Conservation (phyloP, 2,113 vertebrate genomes). For the Austrofundulus limnaeus region DNA sequence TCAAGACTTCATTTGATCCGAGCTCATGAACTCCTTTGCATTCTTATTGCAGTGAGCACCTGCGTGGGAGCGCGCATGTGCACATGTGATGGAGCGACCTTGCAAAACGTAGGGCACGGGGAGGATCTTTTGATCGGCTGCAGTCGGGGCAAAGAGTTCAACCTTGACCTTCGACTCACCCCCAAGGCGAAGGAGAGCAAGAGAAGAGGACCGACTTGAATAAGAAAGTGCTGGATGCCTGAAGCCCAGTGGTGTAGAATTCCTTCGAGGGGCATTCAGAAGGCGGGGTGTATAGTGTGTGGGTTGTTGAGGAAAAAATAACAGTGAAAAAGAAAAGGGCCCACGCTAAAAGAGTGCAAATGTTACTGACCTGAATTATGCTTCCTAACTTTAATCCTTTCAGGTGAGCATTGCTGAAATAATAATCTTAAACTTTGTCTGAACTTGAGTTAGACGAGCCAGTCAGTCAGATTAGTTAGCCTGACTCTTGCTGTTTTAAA, state of each 20-base stretch:
- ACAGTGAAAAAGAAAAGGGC: constrained; percentile 13
- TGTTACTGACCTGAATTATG: constrained; percentile 25
- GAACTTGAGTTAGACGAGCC: neutral
- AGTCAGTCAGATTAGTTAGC: neutral
- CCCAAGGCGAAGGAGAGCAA: constrained; percentile 22
- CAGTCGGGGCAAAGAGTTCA: constrained; percentile 40
- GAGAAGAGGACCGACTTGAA: neutral
- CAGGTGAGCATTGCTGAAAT: constrained; percentile 31
- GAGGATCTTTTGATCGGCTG: constrained; percentile 36
- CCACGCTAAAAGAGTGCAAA: constrained; percentile 28
- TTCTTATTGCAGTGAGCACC: constrained; percentile 3
- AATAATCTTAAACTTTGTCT: constrained; percentile 25
- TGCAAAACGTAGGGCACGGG: constrained; percentile 40
- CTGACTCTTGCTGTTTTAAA: neutral
- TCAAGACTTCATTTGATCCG: constrained; percentile 2
- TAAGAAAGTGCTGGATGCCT: neutral
- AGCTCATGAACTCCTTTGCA: constrained; percentile 1
- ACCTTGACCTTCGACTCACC: constrained; percentile 47
- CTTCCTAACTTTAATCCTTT: constrained; percentile 45
- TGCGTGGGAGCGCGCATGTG: constrained; percentile 36
- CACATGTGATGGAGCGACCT: constrained; percentile 17
- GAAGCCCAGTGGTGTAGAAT: neutral
- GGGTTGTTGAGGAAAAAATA: constrained; percentile 35
- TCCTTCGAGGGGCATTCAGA: constrained; percentile 6
- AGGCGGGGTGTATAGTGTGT: constrained; percentile 34